A percentile compares a stretch with the other conserved stretches of the same genome.
phyloP scores from a whole-genome alignment of 2,888 invertebrate species.

The Argyresthia goedartella region DNA sequence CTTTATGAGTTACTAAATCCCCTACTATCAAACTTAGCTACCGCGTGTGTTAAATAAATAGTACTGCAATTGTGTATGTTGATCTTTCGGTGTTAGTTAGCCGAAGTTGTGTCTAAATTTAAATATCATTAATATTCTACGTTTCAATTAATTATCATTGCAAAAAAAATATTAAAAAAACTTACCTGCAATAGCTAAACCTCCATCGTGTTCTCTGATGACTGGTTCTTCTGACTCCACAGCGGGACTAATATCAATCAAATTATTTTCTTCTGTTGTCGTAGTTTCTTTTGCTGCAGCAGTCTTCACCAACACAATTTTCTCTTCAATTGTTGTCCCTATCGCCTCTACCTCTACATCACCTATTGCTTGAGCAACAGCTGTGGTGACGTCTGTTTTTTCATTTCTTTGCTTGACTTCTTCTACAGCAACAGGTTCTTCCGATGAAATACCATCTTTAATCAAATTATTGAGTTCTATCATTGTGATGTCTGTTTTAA shows the following conservation, averaged over 20 bases:
- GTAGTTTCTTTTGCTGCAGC: neutral
- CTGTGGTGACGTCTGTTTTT: neutral
- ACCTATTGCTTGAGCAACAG: slow-evolving; percentile 1
- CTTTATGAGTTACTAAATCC: no score
- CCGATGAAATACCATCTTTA: neutral
- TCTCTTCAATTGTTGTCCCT: neutral
- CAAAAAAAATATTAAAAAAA: neutral
- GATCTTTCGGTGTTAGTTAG: no score
- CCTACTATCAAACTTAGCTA: no score
- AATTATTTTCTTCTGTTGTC: neutral
- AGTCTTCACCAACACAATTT: neutral
- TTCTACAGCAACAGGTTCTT: no score
- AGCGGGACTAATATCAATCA: neutral
- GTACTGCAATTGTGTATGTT: no score
- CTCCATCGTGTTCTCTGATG: neutral
- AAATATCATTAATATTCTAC: no score
- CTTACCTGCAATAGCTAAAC: neutral
- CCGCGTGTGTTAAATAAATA: no score
- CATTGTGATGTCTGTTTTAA: neutral
- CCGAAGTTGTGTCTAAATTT: no score
- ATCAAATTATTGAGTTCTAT: neutral
- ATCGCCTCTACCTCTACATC: neutral
- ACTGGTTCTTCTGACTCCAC: neutral
- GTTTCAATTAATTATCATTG: neutral
- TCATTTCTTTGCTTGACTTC: neutral